phyloP scores from a whole-genome alignment of 2,797 vertebrate genomes.

The Manis pentadactyla region DNA sequence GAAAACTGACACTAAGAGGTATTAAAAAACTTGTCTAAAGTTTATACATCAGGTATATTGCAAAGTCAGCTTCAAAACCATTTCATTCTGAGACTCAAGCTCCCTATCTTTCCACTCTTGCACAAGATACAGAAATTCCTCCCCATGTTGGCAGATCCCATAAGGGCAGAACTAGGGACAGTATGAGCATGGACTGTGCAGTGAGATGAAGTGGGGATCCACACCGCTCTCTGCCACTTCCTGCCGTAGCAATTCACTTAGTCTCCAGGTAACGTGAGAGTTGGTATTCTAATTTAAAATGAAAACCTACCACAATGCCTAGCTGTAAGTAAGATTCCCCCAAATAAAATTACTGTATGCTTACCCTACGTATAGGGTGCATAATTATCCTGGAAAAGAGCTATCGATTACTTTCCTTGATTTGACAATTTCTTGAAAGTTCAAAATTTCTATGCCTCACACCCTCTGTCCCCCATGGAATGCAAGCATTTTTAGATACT shows the following conservation, averaged over 20 bases:
- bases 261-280: neutral
- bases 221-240: neutral
- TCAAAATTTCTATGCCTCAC: neutral
- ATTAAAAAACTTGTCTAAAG: neutral
- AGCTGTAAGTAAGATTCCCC: neutral
- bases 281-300: neutral
- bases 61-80: neutral
- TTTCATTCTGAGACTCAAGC: neutral
- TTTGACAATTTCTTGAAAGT: neutral
- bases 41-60: neutral
- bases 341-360: neutral
- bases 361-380: neutral
- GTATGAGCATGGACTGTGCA: accelerated
- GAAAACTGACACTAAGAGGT: neutral
- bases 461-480: neutral
- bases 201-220: neutral
- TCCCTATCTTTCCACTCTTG: neutral
- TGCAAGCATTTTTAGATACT: neutral
- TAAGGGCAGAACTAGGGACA: neutral
- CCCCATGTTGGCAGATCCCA: accelerated
- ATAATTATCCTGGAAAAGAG: neutral
- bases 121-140: no score
- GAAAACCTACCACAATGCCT: neutral
- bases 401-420: neutral
- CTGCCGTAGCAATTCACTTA: neutral